Conservation (phyloP, 2,113 vertebrate genomes). For the Ciconia maguari region DNA sequence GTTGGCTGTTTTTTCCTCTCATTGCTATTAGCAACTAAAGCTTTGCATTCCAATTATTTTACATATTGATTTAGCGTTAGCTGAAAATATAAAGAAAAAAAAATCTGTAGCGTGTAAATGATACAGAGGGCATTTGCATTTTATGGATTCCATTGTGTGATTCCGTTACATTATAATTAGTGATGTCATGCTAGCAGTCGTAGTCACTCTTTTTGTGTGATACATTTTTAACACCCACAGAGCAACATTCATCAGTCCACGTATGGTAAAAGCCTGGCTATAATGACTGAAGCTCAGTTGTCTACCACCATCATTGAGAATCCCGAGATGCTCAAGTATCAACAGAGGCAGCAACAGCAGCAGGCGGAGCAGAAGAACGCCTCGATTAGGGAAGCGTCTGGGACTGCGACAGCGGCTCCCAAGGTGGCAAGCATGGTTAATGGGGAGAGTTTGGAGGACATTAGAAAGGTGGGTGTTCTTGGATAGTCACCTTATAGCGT, state of each 20-base stretch:
- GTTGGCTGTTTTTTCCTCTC: not conserved
- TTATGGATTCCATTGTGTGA: not conserved
- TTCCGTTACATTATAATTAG: not conserved
- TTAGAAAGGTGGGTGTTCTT: slow-evolving; percentile 84
- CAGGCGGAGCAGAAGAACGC: slow-evolving; percentile 78
- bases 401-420: slow-evolving; percentile 69
- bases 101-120: not conserved
- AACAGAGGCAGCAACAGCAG: slow-evolving; percentile 83
- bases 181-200: not conserved
- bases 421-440: slow-evolving; percentile 93
- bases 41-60: slow-evolving; percentile 4
- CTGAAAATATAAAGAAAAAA: not conserved
- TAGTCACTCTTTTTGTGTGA: not conserved
- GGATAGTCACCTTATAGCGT: not conserved
- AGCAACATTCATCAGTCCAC: slow-evolving; percentile 97
- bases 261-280: slow-evolving; percentile 96
- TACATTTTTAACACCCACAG: slow-evolving; percentile 58
- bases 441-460: slow-evolving; percentile 96
- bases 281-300: slow-evolving; percentile 91
- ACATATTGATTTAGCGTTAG: not conserved
- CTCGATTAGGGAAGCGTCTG: slow-evolving; percentile 51
- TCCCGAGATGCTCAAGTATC: slow-evolving; percentile 97
- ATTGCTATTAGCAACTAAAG: not conserved
- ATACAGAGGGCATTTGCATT: not conserved
- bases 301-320: slow-evolving; percentile 97